Evolutionary conservation across 2,113 vertebrate genomes (phyloP), one percentile per base, ranked within the genome.

Genomic region (Numida meleagris): DNA sequence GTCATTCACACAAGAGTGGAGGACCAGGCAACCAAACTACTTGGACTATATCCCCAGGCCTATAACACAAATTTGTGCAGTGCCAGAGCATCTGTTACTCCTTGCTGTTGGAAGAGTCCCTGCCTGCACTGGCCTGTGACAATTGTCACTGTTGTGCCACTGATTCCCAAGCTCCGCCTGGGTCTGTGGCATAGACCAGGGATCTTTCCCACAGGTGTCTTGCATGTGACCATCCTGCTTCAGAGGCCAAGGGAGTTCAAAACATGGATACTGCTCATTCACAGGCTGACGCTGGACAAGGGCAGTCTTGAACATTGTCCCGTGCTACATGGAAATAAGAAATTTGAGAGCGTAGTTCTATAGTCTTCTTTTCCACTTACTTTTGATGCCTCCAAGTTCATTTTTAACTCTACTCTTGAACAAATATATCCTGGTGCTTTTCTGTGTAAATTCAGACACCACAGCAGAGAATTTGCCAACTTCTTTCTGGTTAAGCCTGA

Each of bases 61-160:
- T 63, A 6, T 58, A 61, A 40, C 38, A 36, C 17, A 75, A 29
- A 63, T 46, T 18, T 20, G 70, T 86, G 24, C 61, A 33, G 57
- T 81, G 42, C 46, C 74, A 87, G 46, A 68, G 21, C 61, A 59
- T 68, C 94, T 78, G 38, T 25, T 72, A 3, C 75, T 72, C 38
- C 17, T 72, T 92, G 29, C 24, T 82, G 10, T 12, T 1, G 0
- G n/a, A 86, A 81, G 38, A 81, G 27, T 82, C 57, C 21, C 46
- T 81, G 46, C 29, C 11, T 23, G 14, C 63, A 88, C 63, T 71
- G 73, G 27, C 55, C 18, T 0, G 5, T n/a, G 19, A 59, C 21
- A 17, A 74, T 89, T 82, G 12, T 50, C 43, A 43, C 18, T 0
- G 0, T 25, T 0, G 0, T 29, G 42, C n/a, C 42, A 38, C 38